phyloP scores from a whole-genome alignment of 2,797 vertebrate species.

The Anniella stebbinsi region DNA sequence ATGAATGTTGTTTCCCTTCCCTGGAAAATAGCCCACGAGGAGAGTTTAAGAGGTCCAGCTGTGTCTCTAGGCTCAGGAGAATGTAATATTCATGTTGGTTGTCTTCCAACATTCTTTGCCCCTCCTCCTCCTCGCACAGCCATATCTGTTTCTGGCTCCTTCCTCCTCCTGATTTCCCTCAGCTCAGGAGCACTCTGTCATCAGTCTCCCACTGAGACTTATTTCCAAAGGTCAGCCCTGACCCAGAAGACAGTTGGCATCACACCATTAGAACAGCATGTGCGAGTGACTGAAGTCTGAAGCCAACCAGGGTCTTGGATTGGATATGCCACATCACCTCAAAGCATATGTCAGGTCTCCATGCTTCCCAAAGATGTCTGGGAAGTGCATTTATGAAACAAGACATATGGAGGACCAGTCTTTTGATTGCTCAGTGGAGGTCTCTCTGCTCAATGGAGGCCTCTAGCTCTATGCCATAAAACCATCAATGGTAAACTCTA shows the following conservation, averaged over 20 bases:
- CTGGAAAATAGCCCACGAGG: constrained; percentile 59
- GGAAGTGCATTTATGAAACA: constrained; percentile 60
- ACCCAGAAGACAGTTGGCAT: constrained; percentile 75
- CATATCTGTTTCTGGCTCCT: constrained; percentile 40
- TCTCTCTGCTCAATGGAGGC: rapidly evolving
- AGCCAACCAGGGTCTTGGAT: constrained; percentile 66
- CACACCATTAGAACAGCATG: constrained; percentile 64
- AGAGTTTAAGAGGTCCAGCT: constrained; percentile 15
- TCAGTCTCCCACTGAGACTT: constrained; percentile 73
- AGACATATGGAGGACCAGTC: constrained; percentile 20
- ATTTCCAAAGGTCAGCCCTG: constrained; percentile 77
- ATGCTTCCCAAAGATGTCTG: constrained; percentile 63
- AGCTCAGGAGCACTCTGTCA: constrained; percentile 73
- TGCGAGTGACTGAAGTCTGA: constrained; percentile 53
- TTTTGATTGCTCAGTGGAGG: rapidly evolving
- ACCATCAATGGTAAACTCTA: not conserved
- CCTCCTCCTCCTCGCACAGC: not conserved
- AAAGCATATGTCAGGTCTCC: constrained; percentile 69
- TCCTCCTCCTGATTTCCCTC: constrained; percentile 58
- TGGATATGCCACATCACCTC: constrained; percentile 66
- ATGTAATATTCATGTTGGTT: constrained; percentile 58
- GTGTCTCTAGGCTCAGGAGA: constrained; percentile 38
- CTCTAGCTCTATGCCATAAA: not conserved
- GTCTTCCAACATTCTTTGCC: not conserved
- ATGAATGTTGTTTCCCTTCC: constrained; percentile 66